Base-by-base conservation (phyloP, 2,113 vertebrate genomes). In the Lepidothrix coronata region DNA sequence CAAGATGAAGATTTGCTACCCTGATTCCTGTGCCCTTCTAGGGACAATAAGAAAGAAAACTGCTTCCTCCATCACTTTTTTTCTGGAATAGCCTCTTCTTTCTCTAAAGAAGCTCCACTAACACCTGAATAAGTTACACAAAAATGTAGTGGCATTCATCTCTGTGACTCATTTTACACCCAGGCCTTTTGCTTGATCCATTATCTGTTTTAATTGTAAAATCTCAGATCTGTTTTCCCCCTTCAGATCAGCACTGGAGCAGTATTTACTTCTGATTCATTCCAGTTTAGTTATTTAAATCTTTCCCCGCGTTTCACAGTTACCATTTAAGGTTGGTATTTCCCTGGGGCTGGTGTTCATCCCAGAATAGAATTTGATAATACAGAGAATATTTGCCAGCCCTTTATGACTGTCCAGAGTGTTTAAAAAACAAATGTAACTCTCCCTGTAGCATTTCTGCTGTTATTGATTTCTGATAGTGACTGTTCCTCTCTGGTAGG, bases 271-370 rank as follows among this genome's bases (percentile, higher is more conserved):
- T 87, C 94, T 94, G 84, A 90, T 95, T 96, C 93, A 83, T 91
- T 90, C 85, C 92, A 86, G 61, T 96, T 96, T 73, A 91, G 79
- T 85, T 93, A 83, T 91, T 93, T 93, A 96, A 96, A 92, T 84
- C 70, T 93, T 94, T 68, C 86, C 54, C 80, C 8, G 0, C 1
- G 14, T 94, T 89, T 82, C 89, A 67, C 82, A 93, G 95, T 96
- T 96, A 93, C 94, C 95, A 96, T 97, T 95, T 97, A 95, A 97
- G 95, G 96, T 5, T 95, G 90, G 37, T 86, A 90, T 94, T 94
- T 96, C 83, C 92, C 88, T 12, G 6, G 55, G 65, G 78, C 88
- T 94, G 82, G 43, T 95, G 33, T 84, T 96, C 63, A 84, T 85
- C 93, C 90, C 78, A 94, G 88, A 96, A 96, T 74, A 94, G 91